Percentiles rank a stretch among this genome's conserved stretches.
These are phyloP conservation scores for Sciurus carolinensis DNA, from an alignment of 2,797 vertebrate species.

Conservation along the genomic window DNA sequence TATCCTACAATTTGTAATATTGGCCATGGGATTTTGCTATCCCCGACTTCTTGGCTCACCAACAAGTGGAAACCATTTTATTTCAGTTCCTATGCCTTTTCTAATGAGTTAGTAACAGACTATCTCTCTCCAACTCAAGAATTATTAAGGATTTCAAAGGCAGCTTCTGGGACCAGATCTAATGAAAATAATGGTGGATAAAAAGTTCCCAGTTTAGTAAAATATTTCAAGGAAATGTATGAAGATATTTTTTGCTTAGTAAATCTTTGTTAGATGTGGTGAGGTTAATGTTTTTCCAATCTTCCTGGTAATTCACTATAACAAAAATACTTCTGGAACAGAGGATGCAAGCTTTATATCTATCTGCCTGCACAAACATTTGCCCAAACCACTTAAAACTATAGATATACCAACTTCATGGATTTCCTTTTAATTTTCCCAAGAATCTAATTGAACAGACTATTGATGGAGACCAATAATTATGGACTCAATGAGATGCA, in stretches of 20 bases:
- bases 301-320: neutral
- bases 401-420: neutral
- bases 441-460: neutral
- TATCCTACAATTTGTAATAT: neutral
- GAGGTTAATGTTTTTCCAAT: neutral
- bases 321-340: neutral
- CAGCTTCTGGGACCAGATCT: neutral
- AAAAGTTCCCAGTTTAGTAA: slow-evolving; percentile 15
- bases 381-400: neutral
- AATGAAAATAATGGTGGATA: neutral
- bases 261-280: slow-evolving; percentile 22
- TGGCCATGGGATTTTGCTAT: neutral
- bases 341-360: neutral
- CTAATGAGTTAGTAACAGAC: neutral
- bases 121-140: neutral
- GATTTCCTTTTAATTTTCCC: neutral
- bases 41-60: neutral
- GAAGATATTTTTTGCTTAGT: neutral
- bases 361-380: neutral
- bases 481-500: neutral
- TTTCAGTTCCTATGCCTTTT: neutral
- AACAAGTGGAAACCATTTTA: neutral
- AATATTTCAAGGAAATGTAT: neutral
- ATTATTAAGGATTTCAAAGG: slow-evolving; percentile 41
- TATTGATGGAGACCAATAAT: neutral